These are phyloP conservation scores for Seriola rivoliana DNA, from an alignment of 2,113 vertebrate genomes.

Conservation along the genomic window DNA sequence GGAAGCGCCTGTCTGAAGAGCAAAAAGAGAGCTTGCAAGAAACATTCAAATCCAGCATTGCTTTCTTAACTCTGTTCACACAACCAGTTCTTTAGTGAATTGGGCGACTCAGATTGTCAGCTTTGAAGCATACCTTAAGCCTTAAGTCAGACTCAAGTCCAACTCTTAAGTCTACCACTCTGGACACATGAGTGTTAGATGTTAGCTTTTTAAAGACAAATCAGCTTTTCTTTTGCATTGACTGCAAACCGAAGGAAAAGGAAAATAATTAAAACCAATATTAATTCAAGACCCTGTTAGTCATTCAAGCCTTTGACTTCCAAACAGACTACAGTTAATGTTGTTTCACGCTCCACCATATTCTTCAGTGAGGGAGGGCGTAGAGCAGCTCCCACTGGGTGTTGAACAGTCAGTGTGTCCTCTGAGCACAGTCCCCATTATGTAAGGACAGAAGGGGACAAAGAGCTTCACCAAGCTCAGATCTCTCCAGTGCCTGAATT, in stretches of 20 bases:
- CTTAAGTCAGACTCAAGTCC: not conserved
- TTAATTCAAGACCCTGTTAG: not conserved
- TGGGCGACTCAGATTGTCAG: no score
- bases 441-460: slow-evolving; percentile 57
- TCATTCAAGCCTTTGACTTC: slow-evolving; percentile 6
- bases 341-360: slow-evolving; percentile 42
- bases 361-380: slow-evolving; percentile 17
- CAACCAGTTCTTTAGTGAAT: no score
- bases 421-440: slow-evolving; percentile 55
- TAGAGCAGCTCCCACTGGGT: slow-evolving; percentile 36
- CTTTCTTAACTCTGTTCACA: not conserved
- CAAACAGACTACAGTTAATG: slow-evolving; percentile 33
- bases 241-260: not conserved
- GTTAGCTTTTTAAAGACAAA: not conserved
- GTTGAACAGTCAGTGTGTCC: slow-evolving; percentile 47
- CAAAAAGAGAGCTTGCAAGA: not conserved
- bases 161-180: not conserved
- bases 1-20: not conserved
- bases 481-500: slow-evolving; percentile 53
- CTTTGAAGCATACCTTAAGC: not conserved
- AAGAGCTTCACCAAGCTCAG: slow-evolving; percentile 9
- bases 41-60: no score
- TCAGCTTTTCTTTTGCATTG: not conserved
- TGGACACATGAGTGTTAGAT: not conserved
- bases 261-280: slow-evolving; percentile 10